Conservation (phyloP, 2,113 vertebrate genomes). For the Bubalus kerabau region DNA sequence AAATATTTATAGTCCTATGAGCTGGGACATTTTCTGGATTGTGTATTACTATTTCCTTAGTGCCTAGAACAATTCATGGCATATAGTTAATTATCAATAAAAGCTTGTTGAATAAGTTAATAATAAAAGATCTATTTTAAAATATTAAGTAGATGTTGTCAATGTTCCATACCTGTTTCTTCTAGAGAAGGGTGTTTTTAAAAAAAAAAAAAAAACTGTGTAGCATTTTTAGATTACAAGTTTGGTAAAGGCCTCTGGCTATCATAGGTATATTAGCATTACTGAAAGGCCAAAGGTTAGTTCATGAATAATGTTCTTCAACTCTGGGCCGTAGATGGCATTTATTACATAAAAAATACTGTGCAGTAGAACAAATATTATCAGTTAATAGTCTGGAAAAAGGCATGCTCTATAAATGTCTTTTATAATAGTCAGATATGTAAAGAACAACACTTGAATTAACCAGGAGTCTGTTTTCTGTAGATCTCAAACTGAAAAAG, state of each 20-base stretch:
- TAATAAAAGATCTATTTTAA: background rate
- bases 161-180: background rate
- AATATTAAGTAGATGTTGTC: background rate
- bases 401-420: background rate
- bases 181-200: background rate
- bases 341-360: slow-evolving; percentile 25
- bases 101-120: background rate
- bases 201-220: background rate
- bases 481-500: slow-evolving; percentile 12
- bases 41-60: background rate
- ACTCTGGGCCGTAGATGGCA: background rate
- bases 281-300: background rate
- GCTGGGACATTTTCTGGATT: background rate
- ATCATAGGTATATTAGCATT: background rate
- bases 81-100: background rate
- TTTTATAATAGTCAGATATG: slow-evolving; percentile 18
- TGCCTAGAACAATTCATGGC: background rate
- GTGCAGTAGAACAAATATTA: slow-evolving; percentile 30
- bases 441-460: slow-evolving; percentile 39
- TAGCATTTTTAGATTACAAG: background rate
- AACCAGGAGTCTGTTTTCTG: slow-evolving; percentile 34
- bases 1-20: background rate
- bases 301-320: slow-evolving; percentile 7
- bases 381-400: background rate
- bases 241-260: background rate